phyloP scores from a whole-genome alignment of 2,888 invertebrate species.

The Pristionchus entomophagus region DNA sequence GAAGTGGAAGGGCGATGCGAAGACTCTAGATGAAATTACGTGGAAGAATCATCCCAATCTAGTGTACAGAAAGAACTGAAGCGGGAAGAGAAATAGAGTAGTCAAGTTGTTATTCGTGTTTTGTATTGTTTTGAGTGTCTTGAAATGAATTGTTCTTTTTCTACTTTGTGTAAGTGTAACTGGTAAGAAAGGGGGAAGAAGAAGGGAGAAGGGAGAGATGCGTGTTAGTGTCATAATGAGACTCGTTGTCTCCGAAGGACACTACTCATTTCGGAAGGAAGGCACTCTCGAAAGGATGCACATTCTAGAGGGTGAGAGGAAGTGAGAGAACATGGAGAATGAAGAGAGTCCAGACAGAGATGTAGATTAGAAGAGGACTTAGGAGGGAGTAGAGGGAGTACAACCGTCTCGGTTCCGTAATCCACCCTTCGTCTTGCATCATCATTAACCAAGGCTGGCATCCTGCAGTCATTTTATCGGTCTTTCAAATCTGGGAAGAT shows the following conservation, averaged over 20 bases:
- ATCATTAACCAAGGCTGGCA: not conserved
- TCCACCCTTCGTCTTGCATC: conserved; percentile 3
- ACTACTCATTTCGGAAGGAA: conserved; percentile 35
- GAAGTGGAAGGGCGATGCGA: conserved; percentile 73
- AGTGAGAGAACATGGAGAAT: not conserved
- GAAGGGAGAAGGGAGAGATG: not conserved
- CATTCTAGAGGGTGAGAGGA: not conserved
- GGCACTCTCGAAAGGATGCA: not conserved
- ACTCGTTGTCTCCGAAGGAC: not conserved
- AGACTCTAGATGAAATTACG: conserved; percentile 59
- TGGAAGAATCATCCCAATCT: conserved; percentile 69
- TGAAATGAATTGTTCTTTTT: conserved; percentile 11
- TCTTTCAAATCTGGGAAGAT: not conserved
- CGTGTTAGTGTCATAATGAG: conserved; percentile 39
- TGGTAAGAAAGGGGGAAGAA: not conserved
- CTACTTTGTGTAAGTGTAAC: not conserved
- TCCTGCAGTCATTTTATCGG: conserved; percentile 1
- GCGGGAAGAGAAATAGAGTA: not conserved
- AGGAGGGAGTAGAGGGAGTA: not conserved
- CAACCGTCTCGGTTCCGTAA: conserved; percentile 5
- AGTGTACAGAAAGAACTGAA: conserved; percentile 64
- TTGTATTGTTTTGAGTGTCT: not conserved
- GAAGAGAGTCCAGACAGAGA: not conserved
- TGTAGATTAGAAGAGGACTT: conserved; percentile 13
- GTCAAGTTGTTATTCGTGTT: not conserved